Base-by-base conservation (phyloP, 2,113 vertebrate genomes). In the Dromiciops gliroides region DNA sequence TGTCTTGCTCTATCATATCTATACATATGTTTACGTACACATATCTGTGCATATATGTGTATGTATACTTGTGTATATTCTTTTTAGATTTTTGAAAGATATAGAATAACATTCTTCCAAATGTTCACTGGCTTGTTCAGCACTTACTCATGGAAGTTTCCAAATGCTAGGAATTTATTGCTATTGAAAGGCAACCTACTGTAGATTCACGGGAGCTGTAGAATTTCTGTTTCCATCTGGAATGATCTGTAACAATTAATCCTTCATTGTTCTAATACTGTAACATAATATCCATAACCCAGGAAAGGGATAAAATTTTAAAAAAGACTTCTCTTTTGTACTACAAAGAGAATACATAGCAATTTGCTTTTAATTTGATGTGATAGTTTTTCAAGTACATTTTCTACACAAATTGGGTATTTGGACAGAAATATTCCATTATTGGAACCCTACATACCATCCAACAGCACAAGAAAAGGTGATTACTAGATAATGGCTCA, bases 331-430 rank as follows among this genome's bases (percentile, higher is more conserved):
- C 53, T 95, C 8, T 89, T 60, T 52, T 31, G 23, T 94, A 60
- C 48, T 94, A 31, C 90, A 95, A 95, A 90, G 9, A 19, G 56
- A 92, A 24, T 50, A 95, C 90, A 93, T 89, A 83, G 83, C 16
- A 31, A 1, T 95, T 93, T 92, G 26, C 31, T 92, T 92, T 50
- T 93, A 96, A 95, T n/a, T 19, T 10, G 31, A 91, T 93, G 90
- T 51, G 28, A 83, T 50, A 49, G 50, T 94, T 92, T 97, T 92
- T 83, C 10, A 75, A 91, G 56, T 92, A 96, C 60, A 89, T 93
- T 89, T 89, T 94, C 94, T 94, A 89, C 22, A 22, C 92, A 90
- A 90, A 92, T 93, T 53, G 53, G 52, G 56, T 95, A 96, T 67
- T 47, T 49, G 90, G 60, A 92, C 37, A 60, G 56, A 60, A 60